Conservation (phyloP, 2,888 invertebrate species). For the Catocala sponsa region DNA sequence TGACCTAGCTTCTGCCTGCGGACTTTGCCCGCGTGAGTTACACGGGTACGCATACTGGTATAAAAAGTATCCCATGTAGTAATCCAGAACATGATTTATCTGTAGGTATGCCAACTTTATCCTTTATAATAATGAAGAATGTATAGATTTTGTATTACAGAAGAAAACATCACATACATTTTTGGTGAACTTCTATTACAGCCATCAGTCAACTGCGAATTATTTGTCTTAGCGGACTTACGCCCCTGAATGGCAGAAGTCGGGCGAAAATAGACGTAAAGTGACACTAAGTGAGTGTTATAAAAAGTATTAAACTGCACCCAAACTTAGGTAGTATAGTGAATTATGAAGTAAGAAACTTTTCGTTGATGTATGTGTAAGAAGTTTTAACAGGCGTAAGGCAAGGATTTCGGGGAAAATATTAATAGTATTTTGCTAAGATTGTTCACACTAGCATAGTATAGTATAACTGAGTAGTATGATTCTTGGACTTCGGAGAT, state of each 20-base stretch:
- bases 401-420: constrained; percentile 13
- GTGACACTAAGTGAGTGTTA: constrained; percentile 28
- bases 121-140: no score
- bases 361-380: constrained; percentile 1
- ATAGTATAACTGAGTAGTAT: neutral
- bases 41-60: no score
- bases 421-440: constrained; percentile 1
- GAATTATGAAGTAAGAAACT: constrained; percentile 32
- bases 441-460: no score
- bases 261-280: constrained; percentile 20
- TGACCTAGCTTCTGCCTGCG: no score
- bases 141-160: no score
- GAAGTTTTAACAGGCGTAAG: constrained; percentile 4
- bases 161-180: no score
- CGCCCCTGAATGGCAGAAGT: constrained; percentile 13
- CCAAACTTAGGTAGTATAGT: constrained; percentile 32
- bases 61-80: no score
- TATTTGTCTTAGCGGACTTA: neutral
- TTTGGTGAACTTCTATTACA: no score
- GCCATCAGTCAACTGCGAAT: neutral
- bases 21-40: no score
- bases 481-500: no score
- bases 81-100: no score
- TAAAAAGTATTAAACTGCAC: constrained; percentile 31
- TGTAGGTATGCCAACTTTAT: no score